A percentile compares a stretch with the other conserved stretches of the same genome.
These are phyloP conservation scores for Muscicapa comitata DNA, from an alignment of 2,797 vertebrate species.

Conservation along the genomic window DNA sequence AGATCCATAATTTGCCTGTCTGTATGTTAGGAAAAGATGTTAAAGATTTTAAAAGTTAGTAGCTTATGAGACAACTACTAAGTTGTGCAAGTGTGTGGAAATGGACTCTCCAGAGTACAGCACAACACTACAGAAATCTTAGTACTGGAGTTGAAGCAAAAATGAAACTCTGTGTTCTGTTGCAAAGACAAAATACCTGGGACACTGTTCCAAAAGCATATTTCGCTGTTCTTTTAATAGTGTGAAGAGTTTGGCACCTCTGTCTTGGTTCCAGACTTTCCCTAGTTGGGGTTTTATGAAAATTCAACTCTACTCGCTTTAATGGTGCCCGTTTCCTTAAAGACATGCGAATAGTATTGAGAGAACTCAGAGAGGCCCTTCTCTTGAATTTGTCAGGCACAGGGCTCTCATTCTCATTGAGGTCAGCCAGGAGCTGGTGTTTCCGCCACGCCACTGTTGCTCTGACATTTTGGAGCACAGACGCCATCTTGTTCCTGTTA, in stretches of 20 bases:
- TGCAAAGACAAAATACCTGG: conserved; percentile 77
- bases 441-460: conserved; percentile 77
- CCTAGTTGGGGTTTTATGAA: conserved; percentile 71
- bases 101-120: neutral
- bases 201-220: conserved; percentile 81
- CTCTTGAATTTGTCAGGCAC: conserved; percentile 73
- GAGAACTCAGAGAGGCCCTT: conserved; percentile 75
- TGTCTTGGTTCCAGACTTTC: conserved; percentile 73
- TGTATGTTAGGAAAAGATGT: neutral
- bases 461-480: conserved; percentile 77
- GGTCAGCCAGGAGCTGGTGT: conserved; percentile 80
- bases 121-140: neutral
- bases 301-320: conserved; percentile 78
- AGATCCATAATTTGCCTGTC: neutral
- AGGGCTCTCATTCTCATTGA: conserved; percentile 75
- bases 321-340: conserved; percentile 85
- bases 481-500: conserved; percentile 62
- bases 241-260: conserved; percentile 71
- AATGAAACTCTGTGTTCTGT: neutral
- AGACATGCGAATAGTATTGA: conserved; percentile 84
- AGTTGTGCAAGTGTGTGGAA: neutral
- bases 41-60: neutral
- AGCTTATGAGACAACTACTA: neutral
- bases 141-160: neutral
- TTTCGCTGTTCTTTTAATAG: conserved; percentile 81